phyloP scores from a whole-genome alignment of 2,797 vertebrate species.

The Chiroxiphia lanceolata region DNA sequence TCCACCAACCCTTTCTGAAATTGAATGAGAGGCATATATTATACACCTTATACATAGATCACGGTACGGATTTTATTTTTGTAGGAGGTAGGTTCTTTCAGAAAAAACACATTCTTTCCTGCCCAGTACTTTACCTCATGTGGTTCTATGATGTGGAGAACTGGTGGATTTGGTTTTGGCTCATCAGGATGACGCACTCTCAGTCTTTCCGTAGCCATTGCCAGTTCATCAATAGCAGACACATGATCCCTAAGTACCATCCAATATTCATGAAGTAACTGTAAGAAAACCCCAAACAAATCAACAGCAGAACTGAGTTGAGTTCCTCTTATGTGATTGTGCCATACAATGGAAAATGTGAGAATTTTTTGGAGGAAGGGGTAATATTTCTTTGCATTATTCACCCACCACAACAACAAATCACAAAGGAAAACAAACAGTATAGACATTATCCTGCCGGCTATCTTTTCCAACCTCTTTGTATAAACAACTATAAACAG shows the following conservation, averaged over 20 bases:
- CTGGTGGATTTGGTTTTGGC: conserved; percentile 89
- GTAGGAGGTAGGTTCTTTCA: not conserved
- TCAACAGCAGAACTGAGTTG: not conserved
- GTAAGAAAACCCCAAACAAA: not conserved
- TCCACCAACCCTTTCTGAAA: not conserved
- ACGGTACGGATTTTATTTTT: not conserved
- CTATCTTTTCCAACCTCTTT: not conserved
- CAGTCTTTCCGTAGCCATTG: conserved; percentile 96
- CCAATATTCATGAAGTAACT: conserved; percentile 98
- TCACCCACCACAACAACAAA: not conserved
- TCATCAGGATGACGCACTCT: conserved; percentile 91
- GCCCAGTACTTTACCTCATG: conserved; percentile 83
- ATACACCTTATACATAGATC: accelerated
- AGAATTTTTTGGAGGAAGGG: not conserved
- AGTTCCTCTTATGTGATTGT: not conserved
- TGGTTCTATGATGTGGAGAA: conserved; percentile 95
- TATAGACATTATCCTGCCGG: not conserved
- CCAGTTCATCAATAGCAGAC: conserved; percentile 95
- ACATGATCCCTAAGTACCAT: conserved; percentile 96
- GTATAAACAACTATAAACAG: not conserved
- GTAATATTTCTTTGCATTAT: not conserved
- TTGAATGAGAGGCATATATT: not conserved
- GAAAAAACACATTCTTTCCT: not conserved
- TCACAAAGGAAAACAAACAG: not conserved
- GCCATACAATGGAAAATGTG: not conserved